Conservation (phyloP, 2,113 vertebrate genomes). For the Paracanthobrama guichenoti region DNA sequence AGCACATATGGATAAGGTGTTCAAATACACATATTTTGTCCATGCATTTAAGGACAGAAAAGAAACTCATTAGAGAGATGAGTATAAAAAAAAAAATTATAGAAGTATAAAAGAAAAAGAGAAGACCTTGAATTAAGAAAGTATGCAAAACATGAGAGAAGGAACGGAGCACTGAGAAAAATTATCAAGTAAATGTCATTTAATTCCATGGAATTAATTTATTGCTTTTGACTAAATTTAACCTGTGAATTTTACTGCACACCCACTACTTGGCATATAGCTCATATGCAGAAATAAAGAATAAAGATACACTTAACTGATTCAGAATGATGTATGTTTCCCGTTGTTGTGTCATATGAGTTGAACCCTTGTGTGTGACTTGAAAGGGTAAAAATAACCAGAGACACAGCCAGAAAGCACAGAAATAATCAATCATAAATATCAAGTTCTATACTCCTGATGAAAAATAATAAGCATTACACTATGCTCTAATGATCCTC, state of each 20-base stretch:
- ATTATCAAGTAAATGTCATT: neutral
- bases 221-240: neutral
- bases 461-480: conserved; percentile 11
- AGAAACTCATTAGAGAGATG: neutral
- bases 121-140: neutral
- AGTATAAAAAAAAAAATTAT: too few relatives aligned
- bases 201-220: neutral
- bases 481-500: conserved; percentile 10
- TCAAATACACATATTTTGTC: neutral
- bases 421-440: conserved; percentile 21
- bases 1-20: neutral
- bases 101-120: neutral
- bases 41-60: neutral
- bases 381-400: conserved; percentile 10
- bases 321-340: neutral
- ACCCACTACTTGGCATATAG: neutral
- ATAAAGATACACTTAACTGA: neutral
- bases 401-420: neutral
- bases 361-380: neutral
- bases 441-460: neutral
- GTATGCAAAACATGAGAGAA: neutral
- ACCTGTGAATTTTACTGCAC: neutral
- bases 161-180: neutral
- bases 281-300: neutral
- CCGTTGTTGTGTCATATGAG: neutral